phyloP scores from a whole-genome alignment of 2,113 vertebrate genomes.

The Pitta sordida region DNA sequence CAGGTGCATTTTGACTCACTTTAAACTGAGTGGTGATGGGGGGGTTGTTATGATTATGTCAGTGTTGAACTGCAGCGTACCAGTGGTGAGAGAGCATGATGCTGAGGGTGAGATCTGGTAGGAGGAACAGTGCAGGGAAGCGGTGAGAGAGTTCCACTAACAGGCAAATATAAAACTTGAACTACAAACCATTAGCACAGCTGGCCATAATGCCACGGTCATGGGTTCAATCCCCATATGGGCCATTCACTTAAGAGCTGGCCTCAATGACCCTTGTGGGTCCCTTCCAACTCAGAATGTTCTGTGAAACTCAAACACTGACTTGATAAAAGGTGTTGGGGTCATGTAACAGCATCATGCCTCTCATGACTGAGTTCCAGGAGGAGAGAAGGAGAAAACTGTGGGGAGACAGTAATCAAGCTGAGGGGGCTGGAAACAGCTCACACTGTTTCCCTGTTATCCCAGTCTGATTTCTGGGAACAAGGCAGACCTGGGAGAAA shows the following conservation, averaged over 20 bases:
- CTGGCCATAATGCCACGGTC: neutral
- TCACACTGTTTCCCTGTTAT: neutral
- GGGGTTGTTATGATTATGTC: neutral
- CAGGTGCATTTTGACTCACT: conserved; percentile 47
- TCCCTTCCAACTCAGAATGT: neutral
- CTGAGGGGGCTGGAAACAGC: neutral
- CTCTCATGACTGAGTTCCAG: neutral
- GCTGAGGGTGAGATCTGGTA: neutral
- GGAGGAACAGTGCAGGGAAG: neutral
- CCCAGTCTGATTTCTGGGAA: neutral
- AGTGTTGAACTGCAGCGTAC: neutral
- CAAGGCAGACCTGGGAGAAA: neutral
- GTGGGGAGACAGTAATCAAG: neutral
- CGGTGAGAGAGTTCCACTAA: neutral
- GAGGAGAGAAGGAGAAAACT: neutral
- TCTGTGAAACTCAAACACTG: neutral
- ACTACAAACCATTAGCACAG: neutral
- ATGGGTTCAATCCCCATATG: neutral
- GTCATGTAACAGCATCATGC: neutral
- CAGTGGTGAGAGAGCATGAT: neutral
- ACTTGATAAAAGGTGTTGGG: neutral
- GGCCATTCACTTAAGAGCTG: neutral
- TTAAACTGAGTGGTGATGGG: conserved; percentile 28
- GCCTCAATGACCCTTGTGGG: neutral
- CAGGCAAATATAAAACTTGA: neutral